Evolutionary conservation across 2,113 vertebrate genomes (phyloP).

Genomic region (Perognathus longimembris): DNA sequence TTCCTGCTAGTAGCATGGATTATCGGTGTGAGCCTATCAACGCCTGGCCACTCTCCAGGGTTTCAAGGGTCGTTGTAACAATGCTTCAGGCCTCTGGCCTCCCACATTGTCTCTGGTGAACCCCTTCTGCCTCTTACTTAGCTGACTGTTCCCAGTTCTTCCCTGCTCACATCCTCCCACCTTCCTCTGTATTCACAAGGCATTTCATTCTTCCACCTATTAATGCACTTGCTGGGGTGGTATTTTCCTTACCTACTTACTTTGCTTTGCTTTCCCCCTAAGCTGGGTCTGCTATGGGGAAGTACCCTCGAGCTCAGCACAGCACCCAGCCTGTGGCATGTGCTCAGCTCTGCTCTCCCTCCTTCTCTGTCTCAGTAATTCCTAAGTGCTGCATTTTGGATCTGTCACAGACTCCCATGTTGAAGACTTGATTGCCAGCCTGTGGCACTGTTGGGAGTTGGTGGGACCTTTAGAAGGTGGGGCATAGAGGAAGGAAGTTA

Average conservation of each 20-base stretch:
- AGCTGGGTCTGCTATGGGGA: neutral
- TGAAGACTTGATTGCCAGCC: neutral
- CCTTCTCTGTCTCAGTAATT: conserved; percentile 1
- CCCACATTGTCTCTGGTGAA: neutral
- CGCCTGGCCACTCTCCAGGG: too few relatives aligned
- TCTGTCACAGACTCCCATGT: neutral
- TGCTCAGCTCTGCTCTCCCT: neutral
- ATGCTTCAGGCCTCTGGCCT: neutral
- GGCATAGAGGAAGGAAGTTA: neutral
- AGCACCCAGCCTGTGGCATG: neutral
- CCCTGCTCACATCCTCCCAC: neutral
- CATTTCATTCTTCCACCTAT: neutral
- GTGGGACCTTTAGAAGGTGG: too few relatives aligned
- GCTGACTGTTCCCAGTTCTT: neutral
- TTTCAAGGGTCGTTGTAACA: neutral
- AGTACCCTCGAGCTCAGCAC: neutral
- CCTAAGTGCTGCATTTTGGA: neutral
- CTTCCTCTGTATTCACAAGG: conserved; percentile 3
- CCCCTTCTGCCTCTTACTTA: neutral
- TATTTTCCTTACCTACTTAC: neutral
- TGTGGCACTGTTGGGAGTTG: neutral
- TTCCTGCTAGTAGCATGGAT: too few relatives aligned
- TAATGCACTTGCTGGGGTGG: neutral
- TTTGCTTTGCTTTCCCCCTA: neutral
- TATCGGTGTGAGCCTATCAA: too few relatives aligned